A percentile compares a stretch with the other conserved stretches of the same genome.
These are phyloP conservation scores for Poeciliopsis paucimaculata DNA, from an alignment of 2,797 vertebrate species.

Conservation along the genomic window DNA sequence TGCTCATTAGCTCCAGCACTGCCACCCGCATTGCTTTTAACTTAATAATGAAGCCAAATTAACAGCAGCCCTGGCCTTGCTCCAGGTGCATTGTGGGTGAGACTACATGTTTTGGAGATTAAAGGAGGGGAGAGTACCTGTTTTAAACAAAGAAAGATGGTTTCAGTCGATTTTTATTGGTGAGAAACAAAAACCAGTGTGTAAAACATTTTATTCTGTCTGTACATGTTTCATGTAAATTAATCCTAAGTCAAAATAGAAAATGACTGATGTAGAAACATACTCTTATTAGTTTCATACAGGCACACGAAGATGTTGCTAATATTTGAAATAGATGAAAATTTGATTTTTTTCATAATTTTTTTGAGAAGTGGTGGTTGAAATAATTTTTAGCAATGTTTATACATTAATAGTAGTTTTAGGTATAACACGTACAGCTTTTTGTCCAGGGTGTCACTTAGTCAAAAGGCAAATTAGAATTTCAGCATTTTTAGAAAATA, in stretches of 20 bases:
- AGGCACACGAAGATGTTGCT: not conserved
- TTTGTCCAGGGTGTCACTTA: not conserved
- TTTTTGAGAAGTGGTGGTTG: too few species aligned
- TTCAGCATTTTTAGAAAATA: not conserved
- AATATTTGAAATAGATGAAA: not conserved
- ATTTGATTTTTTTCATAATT: not conserved
- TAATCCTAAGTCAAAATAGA: not conserved
- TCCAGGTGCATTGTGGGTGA: conserved; percentile 80
- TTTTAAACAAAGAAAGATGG: conserved; percentile 54
- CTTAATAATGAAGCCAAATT: conserved; percentile 85
- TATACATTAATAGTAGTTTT: not conserved
- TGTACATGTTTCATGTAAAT: not conserved
- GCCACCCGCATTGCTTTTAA: conserved; percentile 79
- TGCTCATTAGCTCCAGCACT: conserved; percentile 87
- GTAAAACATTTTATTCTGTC: not conserved
- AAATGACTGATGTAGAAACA: not conserved
- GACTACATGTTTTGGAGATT: conserved; percentile 51
- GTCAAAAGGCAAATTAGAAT: not conserved
- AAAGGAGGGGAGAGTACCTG: conserved; percentile 65
- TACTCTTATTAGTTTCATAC: not conserved
- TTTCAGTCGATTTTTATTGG: conserved; percentile 35
- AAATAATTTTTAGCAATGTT: not conserved
- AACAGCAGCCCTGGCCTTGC: conserved; percentile 81
- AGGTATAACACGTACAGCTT: not conserved
- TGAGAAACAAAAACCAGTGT: not conserved